These are phyloP conservation scores for Labrus mixtus DNA, from an alignment of 2,113 vertebrate species.

Conservation along the genomic window DNA sequence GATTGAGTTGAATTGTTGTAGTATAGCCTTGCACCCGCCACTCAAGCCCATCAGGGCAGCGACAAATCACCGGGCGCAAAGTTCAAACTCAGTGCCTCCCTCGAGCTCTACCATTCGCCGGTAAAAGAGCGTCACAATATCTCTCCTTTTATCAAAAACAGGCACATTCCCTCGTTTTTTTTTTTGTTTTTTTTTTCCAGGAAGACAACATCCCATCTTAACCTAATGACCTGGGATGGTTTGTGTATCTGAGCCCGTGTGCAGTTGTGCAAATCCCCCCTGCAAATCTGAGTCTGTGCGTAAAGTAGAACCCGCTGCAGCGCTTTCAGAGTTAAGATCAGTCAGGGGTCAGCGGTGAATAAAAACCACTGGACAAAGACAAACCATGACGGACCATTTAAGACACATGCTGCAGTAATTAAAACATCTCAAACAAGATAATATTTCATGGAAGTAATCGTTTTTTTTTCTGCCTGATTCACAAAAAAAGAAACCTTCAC, in stretches of 20 bases:
- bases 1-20: conserved; percentile 60
- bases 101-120: conserved; percentile 10
- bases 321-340: conserved; percentile 25
- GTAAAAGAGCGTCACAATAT: conserved; percentile 27
- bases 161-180: conserved; percentile 42
- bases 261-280: conserved; percentile 51
- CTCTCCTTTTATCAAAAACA: conserved; percentile 26
- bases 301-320: conserved; percentile 19
- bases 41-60: conserved; percentile 6
- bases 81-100: conserved; percentile 36
- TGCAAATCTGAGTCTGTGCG: conserved; percentile 41
- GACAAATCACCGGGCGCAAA: conserved; percentile 38
- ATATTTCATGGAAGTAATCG: too few relatives aligned
- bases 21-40: conserved; percentile 37
- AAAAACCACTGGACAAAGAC: background rate
- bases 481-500: background rate
- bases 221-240: conserved; percentile 63
- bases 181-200: conserved; percentile 60
- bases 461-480: background rate
- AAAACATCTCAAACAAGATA: background rate
- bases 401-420: background rate
- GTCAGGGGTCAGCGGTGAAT: conserved; percentile 20
- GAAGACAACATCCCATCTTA: conserved; percentile 64
- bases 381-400: conserved; percentile 5
- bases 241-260: conserved; percentile 33